Evolutionary conservation across 2,888 invertebrate species (phyloP).

Genomic region (Agrotis clavis): DNA sequence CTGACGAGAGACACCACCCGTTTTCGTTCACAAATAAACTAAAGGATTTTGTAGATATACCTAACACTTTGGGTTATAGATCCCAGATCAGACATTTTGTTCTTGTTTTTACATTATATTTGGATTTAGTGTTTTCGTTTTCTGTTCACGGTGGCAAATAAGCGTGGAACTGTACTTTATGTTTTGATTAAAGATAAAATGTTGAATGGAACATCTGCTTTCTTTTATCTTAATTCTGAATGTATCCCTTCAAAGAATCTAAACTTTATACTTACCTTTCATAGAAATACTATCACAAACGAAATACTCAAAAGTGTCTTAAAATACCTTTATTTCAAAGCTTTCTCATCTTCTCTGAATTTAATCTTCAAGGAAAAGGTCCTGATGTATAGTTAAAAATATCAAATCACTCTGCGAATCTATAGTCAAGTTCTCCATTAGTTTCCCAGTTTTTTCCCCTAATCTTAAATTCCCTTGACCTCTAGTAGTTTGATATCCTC

Average conservation of each 20-base stretch:
- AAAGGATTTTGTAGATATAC: conserved; percentile 61
- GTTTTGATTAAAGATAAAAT: conserved; percentile 12
- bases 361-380: not conserved
- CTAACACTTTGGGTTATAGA: conserved; percentile 40
- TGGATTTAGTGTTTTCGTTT: conserved; percentile 35
- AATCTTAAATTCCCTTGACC: conserved; percentile 43
- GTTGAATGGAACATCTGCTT: not conserved
- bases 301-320: not conserved
- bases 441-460: conserved; percentile 9
- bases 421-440: conserved; percentile 3
- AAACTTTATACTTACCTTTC: not conserved
- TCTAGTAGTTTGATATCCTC: conserved; percentile 34
- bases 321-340: too few species aligned
- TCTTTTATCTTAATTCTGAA: not conserved
- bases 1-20: not conserved
- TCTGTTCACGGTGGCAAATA: conserved; percentile 16
- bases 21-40: conserved; percentile 54
- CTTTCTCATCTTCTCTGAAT: not conserved
- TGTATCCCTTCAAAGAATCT: not conserved
- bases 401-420: conserved; percentile 3
- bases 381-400: conserved; percentile 15
- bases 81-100: conserved; percentile 33
- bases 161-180: conserved; percentile 14
- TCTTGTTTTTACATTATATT: conserved; percentile 38
- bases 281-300: too few species aligned